These are phyloP conservation scores for Watsonalla binaria DNA, from an alignment of 2,888 invertebrate species.

Conservation along the genomic window DNA sequence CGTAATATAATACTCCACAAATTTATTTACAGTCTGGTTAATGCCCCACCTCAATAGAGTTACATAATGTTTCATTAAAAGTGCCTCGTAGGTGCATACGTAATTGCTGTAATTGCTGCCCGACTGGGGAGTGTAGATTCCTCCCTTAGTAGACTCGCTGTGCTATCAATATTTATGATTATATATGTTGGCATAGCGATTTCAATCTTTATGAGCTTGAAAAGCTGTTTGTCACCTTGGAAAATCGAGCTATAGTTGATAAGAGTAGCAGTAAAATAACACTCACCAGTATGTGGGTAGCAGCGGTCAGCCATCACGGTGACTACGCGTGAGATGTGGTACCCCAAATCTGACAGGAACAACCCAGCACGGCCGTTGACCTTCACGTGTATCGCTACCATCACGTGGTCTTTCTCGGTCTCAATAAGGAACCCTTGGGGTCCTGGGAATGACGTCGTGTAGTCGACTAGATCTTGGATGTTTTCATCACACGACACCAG, in stretches of 20 bases:
- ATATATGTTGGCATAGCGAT: too few species aligned
- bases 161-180: too few species aligned
- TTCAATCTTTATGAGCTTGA: too few species aligned
- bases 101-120: too few species aligned
- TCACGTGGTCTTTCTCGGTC: slow-evolving; percentile 93
- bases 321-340: slow-evolving; percentile 92
- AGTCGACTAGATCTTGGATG: slow-evolving; percentile 80
- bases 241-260: background rate
- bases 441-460: slow-evolving; percentile 80
- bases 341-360: slow-evolving; percentile 92
- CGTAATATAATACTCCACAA: too few species aligned
- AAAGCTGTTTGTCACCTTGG: too few species aligned
- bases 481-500: slow-evolving; percentile 95
- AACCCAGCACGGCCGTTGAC: slow-evolving; percentile 87
- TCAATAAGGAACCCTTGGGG: slow-evolving; percentile 80
- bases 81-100: too few species aligned
- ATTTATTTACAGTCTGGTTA: too few species aligned
- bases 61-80: too few species aligned
- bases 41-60: too few species aligned
- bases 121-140: too few species aligned
- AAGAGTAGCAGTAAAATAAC: background rate
- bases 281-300: slow-evolving; percentile 92
- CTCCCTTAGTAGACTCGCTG: too few species aligned
- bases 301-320: slow-evolving; percentile 92
- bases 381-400: slow-evolving; percentile 87